phyloP scores from a whole-genome alignment of 1,140 invertebrate genomes.

The Nasonia giraulti region DNA sequence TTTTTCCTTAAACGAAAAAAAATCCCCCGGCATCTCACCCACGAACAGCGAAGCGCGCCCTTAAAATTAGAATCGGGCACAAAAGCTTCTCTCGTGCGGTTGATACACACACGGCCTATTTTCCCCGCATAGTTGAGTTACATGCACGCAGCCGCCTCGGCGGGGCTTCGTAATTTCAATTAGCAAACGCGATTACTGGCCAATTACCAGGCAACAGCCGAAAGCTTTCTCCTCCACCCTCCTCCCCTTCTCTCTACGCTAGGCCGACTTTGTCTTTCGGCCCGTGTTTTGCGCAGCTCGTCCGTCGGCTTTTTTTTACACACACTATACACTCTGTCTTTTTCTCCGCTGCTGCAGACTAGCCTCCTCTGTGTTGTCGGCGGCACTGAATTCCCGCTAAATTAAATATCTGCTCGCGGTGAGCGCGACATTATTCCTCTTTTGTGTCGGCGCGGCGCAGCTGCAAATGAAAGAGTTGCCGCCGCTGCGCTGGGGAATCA shows the following conservation, averaged over 20 bases:
- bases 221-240: conserved; percentile 15
- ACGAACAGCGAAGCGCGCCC: not conserved
- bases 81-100: not conserved
- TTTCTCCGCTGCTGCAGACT: not conserved
- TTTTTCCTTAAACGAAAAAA: not conserved
- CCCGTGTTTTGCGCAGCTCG: not conserved
- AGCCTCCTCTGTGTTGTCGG: not conserved
- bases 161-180: conserved; percentile 62
- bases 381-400: conserved; percentile 20
- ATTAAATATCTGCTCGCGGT: conserved; percentile 49
- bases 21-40: not conserved
- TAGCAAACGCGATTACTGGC: conserved; percentile 65
- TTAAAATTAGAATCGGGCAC: not conserved
- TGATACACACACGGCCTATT: not conserved
- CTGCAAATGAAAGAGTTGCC: conserved; percentile 19
- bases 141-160: not conserved
- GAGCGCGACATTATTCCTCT: conserved; percentile 31
- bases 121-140: conserved; percentile 5
- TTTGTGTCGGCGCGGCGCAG: not conserved
- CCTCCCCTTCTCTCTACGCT: not conserved
- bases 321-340: not conserved
- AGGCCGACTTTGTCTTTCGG: not conserved
- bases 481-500: not conserved
- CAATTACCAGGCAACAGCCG: conserved; percentile 57
- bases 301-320: not conserved